These are phyloP conservation scores for Shargacucullia verbasci DNA, from an alignment of 2,888 invertebrate genomes.

Conservation along the genomic window DNA sequence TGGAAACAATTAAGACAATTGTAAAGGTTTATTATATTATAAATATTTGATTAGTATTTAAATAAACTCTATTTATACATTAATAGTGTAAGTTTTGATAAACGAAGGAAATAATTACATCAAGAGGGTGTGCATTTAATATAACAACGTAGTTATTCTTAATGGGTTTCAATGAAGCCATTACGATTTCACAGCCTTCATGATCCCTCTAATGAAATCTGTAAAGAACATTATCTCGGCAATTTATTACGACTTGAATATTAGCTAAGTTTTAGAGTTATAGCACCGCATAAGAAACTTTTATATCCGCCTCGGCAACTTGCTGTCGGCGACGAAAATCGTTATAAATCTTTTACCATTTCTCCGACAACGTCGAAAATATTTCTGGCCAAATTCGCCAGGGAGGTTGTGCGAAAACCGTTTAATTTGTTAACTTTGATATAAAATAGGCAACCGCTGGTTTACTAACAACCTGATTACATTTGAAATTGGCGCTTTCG, in stretches of 20 bases:
- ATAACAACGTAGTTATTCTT: constrained; percentile 27
- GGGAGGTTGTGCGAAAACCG: constrained; percentile 58
- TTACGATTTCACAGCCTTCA: constrained; percentile 49
- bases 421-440: constrained; percentile 65
- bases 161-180: constrained; percentile 50
- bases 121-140: constrained; percentile 13
- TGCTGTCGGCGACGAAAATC: constrained; percentile 71
- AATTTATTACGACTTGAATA: constrained; percentile 77
- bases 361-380: constrained; percentile 65
- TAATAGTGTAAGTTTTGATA: too few relatives aligned
- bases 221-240: constrained; percentile 69
- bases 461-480: constrained; percentile 57
- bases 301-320: constrained; percentile 68
- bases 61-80: too few relatives aligned
- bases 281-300: constrained; percentile 69
- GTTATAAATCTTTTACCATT: constrained; percentile 76
- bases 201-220: constrained; percentile 68
- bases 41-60: too few relatives aligned
- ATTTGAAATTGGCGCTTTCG: constrained; percentile 28
- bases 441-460: constrained; percentile 56
- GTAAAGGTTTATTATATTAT: too few relatives aligned
- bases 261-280: constrained; percentile 76
- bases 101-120: too few relatives aligned
- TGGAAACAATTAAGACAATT: too few relatives aligned
- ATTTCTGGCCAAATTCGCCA: constrained; percentile 62